Evolutionary conservation across 2,888 invertebrate species (phyloP).

Genomic region (Syritta pipiens): DNA sequence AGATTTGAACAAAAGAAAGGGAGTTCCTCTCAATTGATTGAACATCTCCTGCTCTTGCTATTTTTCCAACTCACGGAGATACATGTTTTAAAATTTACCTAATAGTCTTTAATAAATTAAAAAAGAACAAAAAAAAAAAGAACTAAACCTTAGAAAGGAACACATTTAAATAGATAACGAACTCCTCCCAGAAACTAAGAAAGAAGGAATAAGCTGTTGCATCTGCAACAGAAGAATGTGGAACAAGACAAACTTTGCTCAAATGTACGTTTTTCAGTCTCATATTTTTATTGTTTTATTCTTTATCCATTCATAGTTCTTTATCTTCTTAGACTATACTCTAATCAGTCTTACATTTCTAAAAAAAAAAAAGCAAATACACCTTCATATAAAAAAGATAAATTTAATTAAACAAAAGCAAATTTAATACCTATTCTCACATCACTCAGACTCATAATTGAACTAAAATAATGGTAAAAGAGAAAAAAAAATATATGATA

Average conservation of each 20-base stretch:
- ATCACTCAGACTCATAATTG: conserved; percentile 69
- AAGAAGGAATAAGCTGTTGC: conserved; percentile 8
- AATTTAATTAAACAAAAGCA: conserved; percentile 22
- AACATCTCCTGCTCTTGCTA: conserved; percentile 47
- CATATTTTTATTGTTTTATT: conserved; percentile 26
- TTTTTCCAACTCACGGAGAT: conserved; percentile 53
- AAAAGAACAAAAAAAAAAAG: conserved; percentile 6
- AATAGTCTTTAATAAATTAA: conserved; percentile 21
- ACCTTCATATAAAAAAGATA: conserved; percentile 48
- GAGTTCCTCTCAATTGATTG: conserved; percentile 46
- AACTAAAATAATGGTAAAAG: conserved; percentile 42
- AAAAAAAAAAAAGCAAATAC: conserved; percentile 13
- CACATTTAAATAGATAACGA: conserved; percentile 14
- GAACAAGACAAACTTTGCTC: conserved; percentile 57
- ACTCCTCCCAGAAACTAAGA: conserved; percentile 1
- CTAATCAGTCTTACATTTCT: conserved; percentile 38
- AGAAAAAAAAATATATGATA: conserved; percentile 51
- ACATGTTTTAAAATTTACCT: conserved; percentile 51
- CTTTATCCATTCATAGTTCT: conserved; percentile 22
- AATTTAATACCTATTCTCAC: conserved; percentile 63
- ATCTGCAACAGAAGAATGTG: conserved; percentile 28
- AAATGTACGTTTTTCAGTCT: conserved; percentile 54
- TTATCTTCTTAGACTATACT: conserved; percentile 36
- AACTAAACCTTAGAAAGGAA: conserved; percentile 9
- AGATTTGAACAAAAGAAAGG: conserved; percentile 39